Percentiles rank a stretch among this genome's conserved stretches.
Evolutionary conservation across 2,888 invertebrate genomes (phyloP).

Genomic region (Tholera decimalis): DNA sequence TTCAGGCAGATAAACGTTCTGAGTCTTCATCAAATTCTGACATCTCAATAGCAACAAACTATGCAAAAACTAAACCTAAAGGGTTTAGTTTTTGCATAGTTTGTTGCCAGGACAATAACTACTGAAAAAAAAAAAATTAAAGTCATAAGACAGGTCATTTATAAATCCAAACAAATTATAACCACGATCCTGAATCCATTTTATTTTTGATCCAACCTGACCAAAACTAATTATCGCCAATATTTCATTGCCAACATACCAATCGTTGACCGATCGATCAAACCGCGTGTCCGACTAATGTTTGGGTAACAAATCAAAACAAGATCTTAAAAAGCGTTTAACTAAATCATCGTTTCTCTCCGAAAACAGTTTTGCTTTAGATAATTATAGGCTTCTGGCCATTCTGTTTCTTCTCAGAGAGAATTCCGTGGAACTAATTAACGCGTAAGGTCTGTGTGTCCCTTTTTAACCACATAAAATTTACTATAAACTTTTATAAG

Average conservation of each 20-base stretch:
- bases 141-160: constrained; percentile 22
- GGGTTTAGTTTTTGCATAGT: too few relatives aligned
- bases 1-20: too few relatives aligned
- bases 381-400: constrained; percentile 87
- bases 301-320: constrained; percentile 89
- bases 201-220: constrained; percentile 29
- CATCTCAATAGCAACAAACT: too few relatives aligned
- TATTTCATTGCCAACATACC: constrained; percentile 47
- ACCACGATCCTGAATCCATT: constrained; percentile 17
- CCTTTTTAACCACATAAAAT: constrained; percentile 52
- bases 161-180: constrained; percentile 41
- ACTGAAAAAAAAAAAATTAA: constrained; percentile 15
- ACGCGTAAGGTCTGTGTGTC: constrained; percentile 66
- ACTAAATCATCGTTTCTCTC: constrained; percentile 88
- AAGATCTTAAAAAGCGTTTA: constrained; percentile 87
- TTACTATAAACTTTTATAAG: constrained; percentile 57
- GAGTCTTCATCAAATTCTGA: too few relatives aligned
- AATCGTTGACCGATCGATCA: constrained; percentile 61
- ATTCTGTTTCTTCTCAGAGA: constrained; percentile 71
- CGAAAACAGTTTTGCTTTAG: constrained; percentile 87
- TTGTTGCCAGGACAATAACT: too few relatives aligned
- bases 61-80: too few relatives aligned
- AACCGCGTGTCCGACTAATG: constrained; percentile 74
- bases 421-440: constrained; percentile 83
- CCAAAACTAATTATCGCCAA: constrained; percentile 44